Evolutionary conservation across 2,888 invertebrate species (phyloP).

Genomic region (Tachina lurida): DNA sequence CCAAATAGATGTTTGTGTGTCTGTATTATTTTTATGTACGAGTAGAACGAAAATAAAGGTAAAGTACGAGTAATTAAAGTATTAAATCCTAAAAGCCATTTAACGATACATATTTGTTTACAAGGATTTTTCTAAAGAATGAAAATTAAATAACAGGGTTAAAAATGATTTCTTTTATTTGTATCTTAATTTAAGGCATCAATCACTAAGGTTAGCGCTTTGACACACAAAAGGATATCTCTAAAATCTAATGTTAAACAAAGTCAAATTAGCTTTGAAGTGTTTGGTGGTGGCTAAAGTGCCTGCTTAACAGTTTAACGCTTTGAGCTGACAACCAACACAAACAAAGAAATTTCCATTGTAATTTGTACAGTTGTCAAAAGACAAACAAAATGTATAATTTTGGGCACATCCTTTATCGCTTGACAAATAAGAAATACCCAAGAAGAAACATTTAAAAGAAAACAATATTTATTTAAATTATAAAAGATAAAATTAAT

Average conservation of each 20-base stretch:
- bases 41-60: not conserved
- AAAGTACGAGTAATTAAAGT: constrained; percentile 20
- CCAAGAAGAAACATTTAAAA: constrained; percentile 11
- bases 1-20: not conserved
- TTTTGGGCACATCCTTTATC: constrained; percentile 14
- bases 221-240: not conserved
- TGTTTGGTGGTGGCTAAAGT: not conserved
- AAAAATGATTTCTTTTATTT: not conserved
- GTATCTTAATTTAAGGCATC: not conserved
- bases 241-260: not conserved
- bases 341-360: constrained; percentile 5
- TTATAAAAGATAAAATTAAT: constrained; percentile 43
- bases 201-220: not conserved
- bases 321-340: constrained; percentile 1
- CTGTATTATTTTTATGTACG: not conserved
- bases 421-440: not conserved
- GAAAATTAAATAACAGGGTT: constrained; percentile 2
- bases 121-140: not conserved
- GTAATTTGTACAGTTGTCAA: constrained; percentile 30
- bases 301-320: not conserved
- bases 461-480: constrained; percentile 38
- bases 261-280: not conserved
- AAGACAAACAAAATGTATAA: not conserved
- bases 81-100: constrained; percentile 3
- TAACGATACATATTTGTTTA: constrained; percentile 11